Evolutionary conservation across 2,888 invertebrate species (phyloP), one percentile per base, ranked within the genome.

Genomic region (Dyspetes luteomarginatus): DNA sequence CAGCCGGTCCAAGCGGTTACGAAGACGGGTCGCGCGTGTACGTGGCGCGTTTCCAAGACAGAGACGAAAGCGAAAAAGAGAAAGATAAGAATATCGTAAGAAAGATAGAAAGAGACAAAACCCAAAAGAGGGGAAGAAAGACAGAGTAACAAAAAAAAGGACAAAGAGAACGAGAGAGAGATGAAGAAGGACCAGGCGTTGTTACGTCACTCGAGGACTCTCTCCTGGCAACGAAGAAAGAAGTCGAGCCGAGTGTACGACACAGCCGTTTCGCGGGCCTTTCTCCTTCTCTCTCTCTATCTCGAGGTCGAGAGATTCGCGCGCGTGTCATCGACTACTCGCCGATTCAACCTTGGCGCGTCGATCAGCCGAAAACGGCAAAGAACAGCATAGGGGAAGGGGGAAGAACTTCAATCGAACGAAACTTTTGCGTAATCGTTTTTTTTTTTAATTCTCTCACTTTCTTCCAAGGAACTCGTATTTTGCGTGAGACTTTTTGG

Each of bases 191-290:
- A 69, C 30, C 75, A 50, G 56, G 67, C 55, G 68, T 26, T 24
- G 77, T 81, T 81, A 81, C 81, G 77, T 81, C 81, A 81, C 69
- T 71, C 69, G 74, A 81, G 77, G 77, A 78, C 68, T 77, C 81
- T 77, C 73, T 73, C 77, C 71, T 65, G 71, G 45, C 77, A 43
- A 77, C 69, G 73, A 65, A 64, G 73, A 73, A 67, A 67, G 76
- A n/a, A n/a, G n/a, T n/a, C n/a, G n/a, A 72, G 55, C 76, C 41
- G 36, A 15, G 12, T 19, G 72, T 26, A 36, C 62, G 41, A 72
- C 52, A 62, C 36, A 48, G 48, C 48, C 64, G 41, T 56, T 79
- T 75, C 24, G 41, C 55, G 43, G 41, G 36, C n/a, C 22, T 45
- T 5, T 56, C 28, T 68, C 36, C 26, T 3, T 60, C 36, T 50